Evolutionary conservation across 2,888 invertebrate species (phyloP).

Genomic region (Eupeodes luniger): DNA sequence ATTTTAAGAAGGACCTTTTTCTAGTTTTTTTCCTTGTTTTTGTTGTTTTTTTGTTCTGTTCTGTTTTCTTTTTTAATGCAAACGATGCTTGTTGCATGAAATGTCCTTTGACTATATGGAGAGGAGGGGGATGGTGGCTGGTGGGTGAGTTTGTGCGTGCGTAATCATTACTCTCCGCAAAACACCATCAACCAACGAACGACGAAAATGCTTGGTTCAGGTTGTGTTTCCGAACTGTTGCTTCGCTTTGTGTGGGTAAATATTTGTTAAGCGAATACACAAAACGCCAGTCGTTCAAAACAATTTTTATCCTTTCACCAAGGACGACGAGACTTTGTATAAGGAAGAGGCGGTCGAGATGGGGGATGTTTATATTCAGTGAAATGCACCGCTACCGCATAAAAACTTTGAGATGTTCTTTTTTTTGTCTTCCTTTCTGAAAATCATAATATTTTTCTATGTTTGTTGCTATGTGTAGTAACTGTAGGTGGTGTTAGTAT

Average conservation of each 20-base stretch:
- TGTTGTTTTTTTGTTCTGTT: not conserved
- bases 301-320: constrained; percentile 53
- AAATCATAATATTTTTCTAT: constrained; percentile 9
- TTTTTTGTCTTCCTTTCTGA: constrained; percentile 12
- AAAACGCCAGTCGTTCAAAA: constrained; percentile 57
- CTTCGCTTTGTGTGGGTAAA: constrained; percentile 67
- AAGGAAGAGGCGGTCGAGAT: no score
- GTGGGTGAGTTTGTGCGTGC: constrained; percentile 28
- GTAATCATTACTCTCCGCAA: constrained; percentile 58
- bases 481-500: constrained; percentile 20
- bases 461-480: not conserved
- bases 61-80: constrained; percentile 41
- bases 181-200: not conserved
- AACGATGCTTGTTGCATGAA: constrained; percentile 70
- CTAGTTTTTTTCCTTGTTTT: not conserved
- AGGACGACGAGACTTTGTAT: not conserved
- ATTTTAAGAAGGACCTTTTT: constrained; percentile 46
- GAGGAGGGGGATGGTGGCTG: no score
- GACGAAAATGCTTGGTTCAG: constrained; percentile 38
- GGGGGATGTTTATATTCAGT: constrained; percentile 14
- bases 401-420: constrained; percentile 50
- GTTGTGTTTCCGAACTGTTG: constrained; percentile 72
- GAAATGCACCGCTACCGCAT: constrained; percentile 49
- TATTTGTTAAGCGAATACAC: constrained; percentile 67
- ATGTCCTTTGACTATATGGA: constrained; percentile 13